Conservation (phyloP, 2,797 vertebrate genomes). For the Syngnathus acus region DNA sequence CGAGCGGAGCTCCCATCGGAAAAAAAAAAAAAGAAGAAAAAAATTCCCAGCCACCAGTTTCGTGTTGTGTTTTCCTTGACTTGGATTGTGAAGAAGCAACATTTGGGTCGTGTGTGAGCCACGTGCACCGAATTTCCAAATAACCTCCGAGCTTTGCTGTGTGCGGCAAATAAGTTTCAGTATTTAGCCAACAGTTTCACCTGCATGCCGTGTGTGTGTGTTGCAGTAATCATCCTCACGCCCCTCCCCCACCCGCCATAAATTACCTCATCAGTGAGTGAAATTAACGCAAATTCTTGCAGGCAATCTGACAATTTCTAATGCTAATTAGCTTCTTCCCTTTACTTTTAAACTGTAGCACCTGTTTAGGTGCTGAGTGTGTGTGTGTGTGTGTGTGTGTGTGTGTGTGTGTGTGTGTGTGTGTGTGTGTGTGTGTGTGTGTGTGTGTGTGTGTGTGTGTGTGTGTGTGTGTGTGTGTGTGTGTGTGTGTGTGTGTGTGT, state of each 20-base stretch:
- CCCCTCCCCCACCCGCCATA: slow-evolving; percentile 86
- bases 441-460: too few species aligned
- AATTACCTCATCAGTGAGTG: slow-evolving; percentile 99
- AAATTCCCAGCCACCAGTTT: slow-evolving; percentile 8
- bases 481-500: slow-evolving; percentile 72
- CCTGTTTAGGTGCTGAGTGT: slow-evolving; percentile 84
- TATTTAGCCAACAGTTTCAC: slow-evolving; percentile 81
- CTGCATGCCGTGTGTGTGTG: slow-evolving; percentile 78
- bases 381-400: background rate
- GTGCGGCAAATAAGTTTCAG: slow-evolving; percentile 32
- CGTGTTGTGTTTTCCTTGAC: slow-evolving; percentile 27
- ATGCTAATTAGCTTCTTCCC: slow-evolving; percentile 99
- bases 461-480: background rate
- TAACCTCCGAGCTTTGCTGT: slow-evolving; percentile 19
- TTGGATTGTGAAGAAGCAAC: slow-evolving; percentile 8
- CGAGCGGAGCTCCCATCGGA: slow-evolving; percentile 13
- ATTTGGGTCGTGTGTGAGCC: slow-evolving; percentile 1
- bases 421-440: too few species aligned
- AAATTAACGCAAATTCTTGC: slow-evolving; percentile 99
- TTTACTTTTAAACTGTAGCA: slow-evolving; percentile 99
- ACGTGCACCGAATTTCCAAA: background rate
- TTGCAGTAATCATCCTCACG: slow-evolving; percentile 77
- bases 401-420: too few species aligned
- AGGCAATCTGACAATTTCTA: slow-evolving; percentile 99
- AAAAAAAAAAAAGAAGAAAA: slow-evolving; percentile 46